phyloP scores from a whole-genome alignment of 2,113 vertebrate genomes.

The Corvus moneduloides region DNA sequence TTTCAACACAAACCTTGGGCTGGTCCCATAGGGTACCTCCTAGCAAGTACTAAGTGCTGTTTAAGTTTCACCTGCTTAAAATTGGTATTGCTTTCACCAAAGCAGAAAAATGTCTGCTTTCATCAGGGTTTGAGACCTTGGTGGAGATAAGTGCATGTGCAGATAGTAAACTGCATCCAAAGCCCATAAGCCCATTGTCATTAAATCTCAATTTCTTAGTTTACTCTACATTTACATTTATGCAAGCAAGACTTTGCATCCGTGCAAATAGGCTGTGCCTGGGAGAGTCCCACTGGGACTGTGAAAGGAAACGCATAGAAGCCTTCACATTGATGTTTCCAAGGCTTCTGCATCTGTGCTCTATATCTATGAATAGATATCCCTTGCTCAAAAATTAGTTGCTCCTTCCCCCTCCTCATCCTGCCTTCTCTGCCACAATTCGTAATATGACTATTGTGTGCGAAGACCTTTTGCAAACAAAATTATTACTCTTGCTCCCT shows the following conservation, averaged over 20 bases:
- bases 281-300: background rate
- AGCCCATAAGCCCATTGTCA: background rate
- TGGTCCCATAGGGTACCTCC: background rate
- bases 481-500: background rate
- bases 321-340: background rate
- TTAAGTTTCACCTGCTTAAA: background rate
- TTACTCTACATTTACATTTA: background rate
- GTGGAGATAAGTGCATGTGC: background rate
- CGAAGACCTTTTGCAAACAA: background rate
- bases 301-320: background rate
- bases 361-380: background rate
- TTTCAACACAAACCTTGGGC: background rate
- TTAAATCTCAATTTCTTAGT: background rate
- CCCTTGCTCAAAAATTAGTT: background rate
- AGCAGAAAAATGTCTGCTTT: background rate
- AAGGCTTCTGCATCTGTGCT: background rate
- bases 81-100: background rate
- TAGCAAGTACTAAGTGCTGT: background rate
- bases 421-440: background rate
- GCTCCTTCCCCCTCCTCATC: background rate
- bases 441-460: background rate
- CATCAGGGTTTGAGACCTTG: background rate
- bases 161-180: background rate
- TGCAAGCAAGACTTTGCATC: background rate
- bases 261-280: background rate